Evolutionary conservation across 2,797 vertebrate species (phyloP).

Genomic region (Coranthus polyacanthus): DNA sequence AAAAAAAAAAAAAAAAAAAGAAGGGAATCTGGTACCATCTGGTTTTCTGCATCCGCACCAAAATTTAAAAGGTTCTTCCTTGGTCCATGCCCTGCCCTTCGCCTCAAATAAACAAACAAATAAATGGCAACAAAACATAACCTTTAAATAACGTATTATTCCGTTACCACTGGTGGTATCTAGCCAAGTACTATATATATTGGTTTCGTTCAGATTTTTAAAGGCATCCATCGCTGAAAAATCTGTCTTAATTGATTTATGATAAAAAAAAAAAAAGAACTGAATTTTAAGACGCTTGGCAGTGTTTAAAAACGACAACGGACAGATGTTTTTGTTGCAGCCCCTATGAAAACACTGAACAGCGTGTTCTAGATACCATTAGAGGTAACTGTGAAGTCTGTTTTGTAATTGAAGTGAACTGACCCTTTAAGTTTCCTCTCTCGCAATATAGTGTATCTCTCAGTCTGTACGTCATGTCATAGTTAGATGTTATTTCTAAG

Average conservation of each 20-base stretch:
- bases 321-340: conserved; percentile 1
- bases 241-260: background rate
- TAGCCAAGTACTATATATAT: background rate
- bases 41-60: too few relatives aligned
- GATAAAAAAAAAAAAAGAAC: too few relatives aligned
- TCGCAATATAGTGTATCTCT: conserved; percentile 25
- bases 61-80: too few relatives aligned
- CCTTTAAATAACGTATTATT: background rate
- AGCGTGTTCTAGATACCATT: background rate
- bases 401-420: conserved; percentile 19
- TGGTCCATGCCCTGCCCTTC: too few relatives aligned
- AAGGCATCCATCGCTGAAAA: background rate
- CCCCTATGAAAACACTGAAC: background rate
- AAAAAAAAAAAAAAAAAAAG: too few relatives aligned
- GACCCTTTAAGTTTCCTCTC: conserved; percentile 16
- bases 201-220: background rate
- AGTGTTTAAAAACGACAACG: too few relatives aligned
- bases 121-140: too few relatives aligned
- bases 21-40: too few relatives aligned
- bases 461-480: conserved; percentile 39
- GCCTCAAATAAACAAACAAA: too few relatives aligned
- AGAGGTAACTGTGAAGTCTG: conserved; percentile 1
- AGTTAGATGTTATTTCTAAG: conserved; percentile 29
- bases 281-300: conserved; percentile 1
- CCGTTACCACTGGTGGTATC: conserved; percentile 13